phyloP scores from a whole-genome alignment of 2,113 vertebrate species.

The Ctenomys sociabilis region DNA sequence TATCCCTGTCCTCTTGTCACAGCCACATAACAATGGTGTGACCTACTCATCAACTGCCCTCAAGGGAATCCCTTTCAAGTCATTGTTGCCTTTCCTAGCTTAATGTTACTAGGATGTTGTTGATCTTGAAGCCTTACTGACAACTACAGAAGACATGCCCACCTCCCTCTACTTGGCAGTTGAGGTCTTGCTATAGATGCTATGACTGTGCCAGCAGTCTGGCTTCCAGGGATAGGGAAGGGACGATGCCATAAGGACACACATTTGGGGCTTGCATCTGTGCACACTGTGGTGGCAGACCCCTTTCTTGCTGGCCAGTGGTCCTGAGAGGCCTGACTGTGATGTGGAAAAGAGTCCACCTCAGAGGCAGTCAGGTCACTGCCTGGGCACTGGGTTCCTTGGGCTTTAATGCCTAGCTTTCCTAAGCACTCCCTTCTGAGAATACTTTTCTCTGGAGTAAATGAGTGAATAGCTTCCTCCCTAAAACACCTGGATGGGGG shows the following conservation, averaged over 20 bases:
- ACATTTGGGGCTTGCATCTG: background rate
- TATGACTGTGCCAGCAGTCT: too few relatives aligned
- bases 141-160: accelerated
- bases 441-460: background rate
- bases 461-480: background rate
- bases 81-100: background rate
- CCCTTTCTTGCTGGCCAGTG: background rate
- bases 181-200: background rate
- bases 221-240: background rate
- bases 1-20: background rate
- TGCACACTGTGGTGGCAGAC: background rate
- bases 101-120: background rate
- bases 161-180: background rate
- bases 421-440: background rate
- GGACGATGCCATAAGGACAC: background rate
- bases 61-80: background rate
- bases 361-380: background rate
- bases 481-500: background rate
- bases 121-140: background rate
- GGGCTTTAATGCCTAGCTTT: background rate
- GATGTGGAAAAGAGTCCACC: background rate
- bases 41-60: background rate
- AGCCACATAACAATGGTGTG: background rate
- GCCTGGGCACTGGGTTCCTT: background rate
- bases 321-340: background rate